Evolutionary conservation across 1,140 invertebrate genomes (phyloP).

Genomic region (Hyles vespertilio): DNA sequence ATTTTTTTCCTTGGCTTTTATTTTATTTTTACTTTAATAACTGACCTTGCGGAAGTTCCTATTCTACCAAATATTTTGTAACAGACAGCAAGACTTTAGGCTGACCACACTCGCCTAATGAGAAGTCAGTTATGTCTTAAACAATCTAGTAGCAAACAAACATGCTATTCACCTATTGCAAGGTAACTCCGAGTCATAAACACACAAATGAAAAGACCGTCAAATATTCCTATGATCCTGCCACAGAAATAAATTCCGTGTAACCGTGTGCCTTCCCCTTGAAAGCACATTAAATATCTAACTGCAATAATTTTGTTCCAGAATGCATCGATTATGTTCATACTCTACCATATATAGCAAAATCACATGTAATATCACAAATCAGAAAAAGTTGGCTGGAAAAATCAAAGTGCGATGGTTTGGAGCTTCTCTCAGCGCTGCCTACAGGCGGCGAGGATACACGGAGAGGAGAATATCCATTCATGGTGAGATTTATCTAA

Average conservation of each 20-base stretch:
- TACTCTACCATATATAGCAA: neutral
- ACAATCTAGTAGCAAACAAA: neutral
- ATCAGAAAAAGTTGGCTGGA: neutral
- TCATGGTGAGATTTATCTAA: neutral
- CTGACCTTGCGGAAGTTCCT: neutral
- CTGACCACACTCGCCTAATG: too few relatives aligned
- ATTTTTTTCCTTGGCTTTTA: neutral
- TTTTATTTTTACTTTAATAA: too few relatives aligned
- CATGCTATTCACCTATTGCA: neutral
- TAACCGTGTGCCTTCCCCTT: neutral
- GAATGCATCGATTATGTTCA: conserved; percentile 3
- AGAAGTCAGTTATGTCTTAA: neutral
- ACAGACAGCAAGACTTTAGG: too few relatives aligned
- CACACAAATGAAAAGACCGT: neutral
- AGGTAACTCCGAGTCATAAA: neutral
- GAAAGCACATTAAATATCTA: neutral
- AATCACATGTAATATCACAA: neutral
- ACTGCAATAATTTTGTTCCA: neutral
- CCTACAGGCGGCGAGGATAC: neutral
- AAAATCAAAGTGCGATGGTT: neutral
- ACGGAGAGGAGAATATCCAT: neutral
- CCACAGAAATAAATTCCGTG: neutral
- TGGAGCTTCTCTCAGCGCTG: neutral
- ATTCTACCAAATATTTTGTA: neutral
- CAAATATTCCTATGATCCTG: neutral